Evolutionary conservation across 2,797 vertebrate species (phyloP).

Genomic region (Danio choprae): DNA sequence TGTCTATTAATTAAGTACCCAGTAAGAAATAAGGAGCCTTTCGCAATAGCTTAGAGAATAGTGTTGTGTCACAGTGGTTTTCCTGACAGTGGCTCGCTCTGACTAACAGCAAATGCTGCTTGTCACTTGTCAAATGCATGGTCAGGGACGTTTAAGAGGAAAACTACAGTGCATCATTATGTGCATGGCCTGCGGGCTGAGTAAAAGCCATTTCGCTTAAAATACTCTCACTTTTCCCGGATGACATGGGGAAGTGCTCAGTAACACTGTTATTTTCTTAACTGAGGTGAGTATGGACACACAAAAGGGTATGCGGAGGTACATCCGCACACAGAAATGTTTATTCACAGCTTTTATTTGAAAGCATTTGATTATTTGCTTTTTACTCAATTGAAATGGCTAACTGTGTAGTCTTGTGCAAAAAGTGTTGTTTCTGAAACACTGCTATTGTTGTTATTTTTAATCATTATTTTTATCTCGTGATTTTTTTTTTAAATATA

Average conservation of each 20-base stretch:
- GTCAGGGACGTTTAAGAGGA: conserved; percentile 57
- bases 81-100: background rate
- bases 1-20: conserved; percentile 6
- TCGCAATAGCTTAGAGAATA: background rate
- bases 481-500: too few species aligned
- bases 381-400: background rate
- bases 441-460: background rate
- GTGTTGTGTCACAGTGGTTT: background rate
- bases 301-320: background rate
- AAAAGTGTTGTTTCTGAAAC: background rate
- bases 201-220: conserved; percentile 61
- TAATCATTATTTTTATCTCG: background rate
- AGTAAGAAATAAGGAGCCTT: background rate
- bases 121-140: conserved; percentile 50
- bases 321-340: background rate
- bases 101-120: conserved; percentile 21
- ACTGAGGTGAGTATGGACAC: conserved; percentile 18
- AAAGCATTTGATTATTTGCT: background rate
- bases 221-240: conserved; percentile 58
- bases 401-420: conserved; percentile 14
- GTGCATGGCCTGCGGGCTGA: conserved; percentile 35
- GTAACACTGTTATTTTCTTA: conserved; percentile 59
- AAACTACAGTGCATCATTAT: conserved; percentile 28
- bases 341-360: background rate
- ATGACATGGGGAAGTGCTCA: conserved; percentile 49